Evolutionary conservation across 2,113 vertebrate genomes (phyloP).

Genomic region (Osmerus eperlanus): DNA sequence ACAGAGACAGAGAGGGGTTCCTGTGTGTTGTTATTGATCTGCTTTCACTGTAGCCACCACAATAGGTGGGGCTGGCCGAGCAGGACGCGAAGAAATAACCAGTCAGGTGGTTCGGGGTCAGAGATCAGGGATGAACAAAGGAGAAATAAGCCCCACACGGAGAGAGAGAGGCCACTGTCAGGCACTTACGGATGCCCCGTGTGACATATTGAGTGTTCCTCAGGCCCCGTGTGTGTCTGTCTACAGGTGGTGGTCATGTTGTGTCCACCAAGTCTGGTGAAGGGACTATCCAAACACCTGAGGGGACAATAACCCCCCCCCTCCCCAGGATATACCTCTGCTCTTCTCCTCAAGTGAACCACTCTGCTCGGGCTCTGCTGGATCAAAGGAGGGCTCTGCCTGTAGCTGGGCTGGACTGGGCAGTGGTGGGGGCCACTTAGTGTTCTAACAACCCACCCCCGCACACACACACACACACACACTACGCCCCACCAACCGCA

Average conservation of each 20-base stretch:
- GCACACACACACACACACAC: conserved; percentile 1
- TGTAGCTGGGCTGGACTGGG: conserved; percentile 25
- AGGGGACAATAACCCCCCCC: conserved; percentile 57
- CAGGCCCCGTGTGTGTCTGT: not conserved
- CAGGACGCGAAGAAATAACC: conserved; percentile 51
- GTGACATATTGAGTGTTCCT: too few relatives aligned
- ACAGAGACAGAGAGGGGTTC: not conserved
- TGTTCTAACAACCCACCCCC: conserved; percentile 13
- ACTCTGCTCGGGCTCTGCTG: conserved; percentile 39
- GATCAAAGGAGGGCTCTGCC: conserved; percentile 58
- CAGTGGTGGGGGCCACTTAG: conserved; percentile 28
- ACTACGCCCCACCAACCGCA: conserved; percentile 2
- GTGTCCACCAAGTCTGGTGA: conserved; percentile 13
- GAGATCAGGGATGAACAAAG: conserved; percentile 65
- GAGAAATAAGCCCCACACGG: conserved; percentile 38
- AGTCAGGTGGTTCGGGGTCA: conserved; percentile 58
- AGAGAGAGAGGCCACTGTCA: conserved; percentile 34
- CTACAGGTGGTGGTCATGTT: not conserved
- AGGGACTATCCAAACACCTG: conserved; percentile 55
- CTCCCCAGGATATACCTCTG: conserved; percentile 46
- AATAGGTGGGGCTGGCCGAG: conserved; percentile 18
- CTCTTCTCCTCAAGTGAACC: conserved; percentile 12
- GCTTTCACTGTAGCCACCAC: conserved; percentile 20
- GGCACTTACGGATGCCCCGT: conserved; percentile 19
- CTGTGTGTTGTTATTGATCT: conserved; percentile 23